phyloP scores from a whole-genome alignment of 1,140 invertebrate species.

The Berghia stephanieae region DNA sequence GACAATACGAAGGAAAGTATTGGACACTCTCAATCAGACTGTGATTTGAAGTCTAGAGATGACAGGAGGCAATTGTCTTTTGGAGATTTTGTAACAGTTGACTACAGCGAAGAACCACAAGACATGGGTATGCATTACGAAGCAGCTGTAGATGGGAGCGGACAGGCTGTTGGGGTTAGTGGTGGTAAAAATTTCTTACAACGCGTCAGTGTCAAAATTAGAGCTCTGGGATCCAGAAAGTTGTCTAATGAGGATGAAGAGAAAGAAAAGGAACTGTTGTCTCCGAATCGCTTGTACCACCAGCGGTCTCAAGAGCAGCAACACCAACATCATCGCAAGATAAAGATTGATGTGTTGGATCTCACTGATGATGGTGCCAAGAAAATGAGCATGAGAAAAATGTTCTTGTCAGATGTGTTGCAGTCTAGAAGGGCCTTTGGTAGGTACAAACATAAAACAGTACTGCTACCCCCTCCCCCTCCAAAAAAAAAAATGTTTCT shows the following conservation, averaged over 20 bases:
- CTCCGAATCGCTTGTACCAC: neutral
- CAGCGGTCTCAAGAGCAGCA: slow-evolving; percentile 14
- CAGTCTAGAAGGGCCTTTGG: slow-evolving; percentile 34
- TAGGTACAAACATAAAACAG: slow-evolving; percentile 31
- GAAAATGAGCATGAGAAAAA: slow-evolving; percentile 38
- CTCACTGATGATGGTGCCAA: slow-evolving; percentile 42
- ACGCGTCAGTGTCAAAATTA: slow-evolving; percentile 53
- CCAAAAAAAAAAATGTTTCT: too few relatives aligned
- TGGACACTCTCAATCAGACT: too few relatives aligned
- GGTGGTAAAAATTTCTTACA: slow-evolving; percentile 44
- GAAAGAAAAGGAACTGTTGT: neutral
- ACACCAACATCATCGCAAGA: neutral
- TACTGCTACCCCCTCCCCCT: too few relatives aligned
- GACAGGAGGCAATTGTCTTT: too few relatives aligned
- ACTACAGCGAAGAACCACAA: too few relatives aligned
- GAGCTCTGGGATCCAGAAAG: slow-evolving; percentile 32
- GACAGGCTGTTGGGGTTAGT: too few relatives aligned
- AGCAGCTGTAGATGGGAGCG: too few relatives aligned
- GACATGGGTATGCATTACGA: too few relatives aligned
- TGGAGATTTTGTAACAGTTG: too few relatives aligned
- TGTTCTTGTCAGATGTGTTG: slow-evolving; percentile 43
- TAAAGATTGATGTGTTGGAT: slow-evolving; percentile 49
- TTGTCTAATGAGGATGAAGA: slow-evolving; percentile 38
- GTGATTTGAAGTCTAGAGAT: too few relatives aligned
- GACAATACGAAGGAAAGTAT: neutral